A percentile compares a stretch with the other conserved stretches of the same genome.
phyloP scores from a whole-genome alignment of 2,888 invertebrate genomes.

The Tenodera sinensis region DNA sequence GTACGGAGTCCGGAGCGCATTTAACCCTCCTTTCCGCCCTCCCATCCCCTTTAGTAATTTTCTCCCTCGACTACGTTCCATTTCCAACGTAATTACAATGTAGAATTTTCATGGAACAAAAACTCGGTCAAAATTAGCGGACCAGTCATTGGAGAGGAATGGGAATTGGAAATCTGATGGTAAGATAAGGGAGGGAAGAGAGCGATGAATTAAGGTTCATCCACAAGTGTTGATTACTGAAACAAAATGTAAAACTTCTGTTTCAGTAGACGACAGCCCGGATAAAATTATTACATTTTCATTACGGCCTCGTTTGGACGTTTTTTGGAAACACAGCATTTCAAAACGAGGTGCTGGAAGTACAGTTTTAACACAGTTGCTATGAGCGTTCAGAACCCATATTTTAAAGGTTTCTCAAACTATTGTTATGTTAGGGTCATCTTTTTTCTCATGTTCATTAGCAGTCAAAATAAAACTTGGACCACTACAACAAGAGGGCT shows the following conservation, averaged over 20 bases:
- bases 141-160: background rate
- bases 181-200: background rate
- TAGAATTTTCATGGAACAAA: conserved; percentile 2
- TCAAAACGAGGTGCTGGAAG: background rate
- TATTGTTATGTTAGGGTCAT: too few species aligned
- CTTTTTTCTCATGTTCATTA: too few species aligned
- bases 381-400: too few species aligned
- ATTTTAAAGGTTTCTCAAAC: too few species aligned
- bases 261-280: background rate
- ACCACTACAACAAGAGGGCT: too few species aligned
- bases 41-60: background rate
- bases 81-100: conserved; percentile 6
- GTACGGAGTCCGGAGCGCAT: background rate
- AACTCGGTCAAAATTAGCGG: background rate
- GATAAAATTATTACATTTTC: background rate
- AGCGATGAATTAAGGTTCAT: background rate
- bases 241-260: background rate
- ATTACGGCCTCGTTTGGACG: background rate
- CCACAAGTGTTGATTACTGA: background rate
- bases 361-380: background rate
- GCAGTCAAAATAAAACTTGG: too few species aligned
- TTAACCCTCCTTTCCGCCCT: background rate
- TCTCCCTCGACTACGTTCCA: background rate
- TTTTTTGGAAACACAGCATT: background rate
- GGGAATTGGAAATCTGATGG: background rate